Conservation (phyloP, 2,888 invertebrate species). For the Drosophila subsilvestris region DNA sequence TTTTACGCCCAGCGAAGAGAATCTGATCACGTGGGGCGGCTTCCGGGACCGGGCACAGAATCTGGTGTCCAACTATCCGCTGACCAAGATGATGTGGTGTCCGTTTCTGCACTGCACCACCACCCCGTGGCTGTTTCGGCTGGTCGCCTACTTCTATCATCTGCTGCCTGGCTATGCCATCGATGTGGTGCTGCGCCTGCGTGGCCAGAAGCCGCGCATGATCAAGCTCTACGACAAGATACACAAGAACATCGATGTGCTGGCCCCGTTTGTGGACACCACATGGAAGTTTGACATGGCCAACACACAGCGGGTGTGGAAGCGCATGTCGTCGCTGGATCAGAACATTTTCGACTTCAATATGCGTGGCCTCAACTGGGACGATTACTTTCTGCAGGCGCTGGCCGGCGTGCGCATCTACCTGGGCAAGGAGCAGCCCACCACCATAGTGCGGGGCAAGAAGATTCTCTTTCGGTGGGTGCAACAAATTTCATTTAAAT, state of each 20-base stretch:
- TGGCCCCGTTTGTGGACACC: slow-evolving; percentile 90
- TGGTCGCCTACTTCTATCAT: slow-evolving; percentile 87
- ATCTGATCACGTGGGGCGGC: slow-evolving; percentile 91
- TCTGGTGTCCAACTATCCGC: slow-evolving; percentile 86
- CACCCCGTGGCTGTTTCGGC: slow-evolving; percentile 79
- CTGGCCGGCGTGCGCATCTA: slow-evolving; percentile 90
- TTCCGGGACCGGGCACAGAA: slow-evolving; percentile 83
- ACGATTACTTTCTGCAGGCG: slow-evolving; percentile 84
- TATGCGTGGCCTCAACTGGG: slow-evolving; percentile 90
- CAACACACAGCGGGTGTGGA: slow-evolving; percentile 85
- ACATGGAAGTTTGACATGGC: slow-evolving; percentile 89
- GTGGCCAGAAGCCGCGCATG: slow-evolving; percentile 84
- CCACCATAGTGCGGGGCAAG: slow-evolving; percentile 87
- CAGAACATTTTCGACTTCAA: slow-evolving; percentile 89
- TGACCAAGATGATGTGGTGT: slow-evolving; percentile 88
- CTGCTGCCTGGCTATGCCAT: slow-evolving; percentile 87
- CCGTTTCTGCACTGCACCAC: slow-evolving; percentile 85
- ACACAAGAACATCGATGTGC: slow-evolving; percentile 89
- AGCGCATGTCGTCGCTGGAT: slow-evolving; percentile 82
- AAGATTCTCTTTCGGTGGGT: slow-evolving; percentile 86
- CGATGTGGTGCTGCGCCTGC: slow-evolving; percentile 84
- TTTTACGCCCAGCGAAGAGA: slow-evolving; percentile 92
- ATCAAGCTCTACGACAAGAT: slow-evolving; percentile 91
- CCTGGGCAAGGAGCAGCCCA: slow-evolving; percentile 91
- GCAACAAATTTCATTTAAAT: neutral